A percentile compares a stretch with the other conserved stretches of the same genome.
These are phyloP conservation scores for Orientallactaga sibirica DNA, from an alignment of 2,797 vertebrate species.

Conservation along the genomic window DNA sequence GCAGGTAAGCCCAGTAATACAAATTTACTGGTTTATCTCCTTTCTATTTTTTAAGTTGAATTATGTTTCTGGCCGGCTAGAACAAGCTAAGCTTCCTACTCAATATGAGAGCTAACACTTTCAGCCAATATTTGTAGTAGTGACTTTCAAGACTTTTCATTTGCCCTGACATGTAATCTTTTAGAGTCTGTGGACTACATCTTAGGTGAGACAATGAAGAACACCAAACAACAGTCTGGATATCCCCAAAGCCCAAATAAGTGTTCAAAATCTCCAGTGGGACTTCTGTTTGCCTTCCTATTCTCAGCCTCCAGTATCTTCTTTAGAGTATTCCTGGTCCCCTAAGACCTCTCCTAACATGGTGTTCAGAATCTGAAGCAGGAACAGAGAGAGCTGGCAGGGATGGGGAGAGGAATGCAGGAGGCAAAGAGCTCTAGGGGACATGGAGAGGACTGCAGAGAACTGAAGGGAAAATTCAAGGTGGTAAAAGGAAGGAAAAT, in stretches of 20 bases:
- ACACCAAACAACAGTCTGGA: background rate
- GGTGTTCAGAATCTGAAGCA: background rate
- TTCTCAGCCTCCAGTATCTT: background rate
- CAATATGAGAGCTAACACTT: background rate
- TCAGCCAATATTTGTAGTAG: background rate
- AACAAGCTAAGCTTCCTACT: background rate
- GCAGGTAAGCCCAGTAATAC: background rate
- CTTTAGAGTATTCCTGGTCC: background rate
- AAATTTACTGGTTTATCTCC: background rate
- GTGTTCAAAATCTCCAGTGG: background rate
- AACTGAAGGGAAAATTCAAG: background rate
- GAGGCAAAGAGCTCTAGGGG: too few relatives aligned
- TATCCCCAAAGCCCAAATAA: background rate
- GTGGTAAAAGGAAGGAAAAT: background rate
- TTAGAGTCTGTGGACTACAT: background rate
- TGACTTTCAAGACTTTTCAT: background rate
- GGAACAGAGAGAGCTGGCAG: background rate
- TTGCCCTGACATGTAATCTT: background rate
- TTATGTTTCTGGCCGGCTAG: background rate
- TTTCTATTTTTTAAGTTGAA: background rate
- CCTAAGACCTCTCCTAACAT: too few relatives aligned
- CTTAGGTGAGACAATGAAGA: background rate
- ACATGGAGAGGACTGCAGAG: background rate
- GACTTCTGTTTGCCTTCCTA: background rate
- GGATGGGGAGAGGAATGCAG: background rate